Conservation (phyloP, 2,888 invertebrate species). For the Hirtodrosophila duncani region DNA sequence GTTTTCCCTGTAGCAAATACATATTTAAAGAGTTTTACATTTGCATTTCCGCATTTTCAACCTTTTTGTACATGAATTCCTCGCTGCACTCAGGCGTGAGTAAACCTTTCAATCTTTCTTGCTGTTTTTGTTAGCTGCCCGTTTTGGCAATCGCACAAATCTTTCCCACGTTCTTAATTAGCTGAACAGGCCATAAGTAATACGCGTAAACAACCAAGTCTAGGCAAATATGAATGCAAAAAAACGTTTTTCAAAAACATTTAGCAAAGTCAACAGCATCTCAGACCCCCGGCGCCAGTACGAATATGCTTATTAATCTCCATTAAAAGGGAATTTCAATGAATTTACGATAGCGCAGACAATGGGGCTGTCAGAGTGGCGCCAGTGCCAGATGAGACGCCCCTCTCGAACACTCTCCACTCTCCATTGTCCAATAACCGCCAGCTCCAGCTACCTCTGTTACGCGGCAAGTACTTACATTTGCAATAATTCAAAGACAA, state of each 20-base stretch:
- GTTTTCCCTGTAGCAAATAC: too few species aligned
- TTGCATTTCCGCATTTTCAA: too few species aligned
- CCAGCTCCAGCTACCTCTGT: constrained; percentile 47
- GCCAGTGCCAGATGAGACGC: constrained; percentile 48
- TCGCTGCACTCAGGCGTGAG: too few species aligned
- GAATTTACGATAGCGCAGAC: constrained; percentile 55
- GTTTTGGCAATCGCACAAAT: background rate
- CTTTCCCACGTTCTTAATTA: constrained; percentile 67
- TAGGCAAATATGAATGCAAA: constrained; percentile 46
- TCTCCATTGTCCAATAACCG: constrained; percentile 20
- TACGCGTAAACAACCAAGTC: constrained; percentile 25
- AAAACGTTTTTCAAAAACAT: constrained; percentile 54
- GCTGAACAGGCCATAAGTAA: constrained; percentile 20
- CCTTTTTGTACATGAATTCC: too few species aligned
- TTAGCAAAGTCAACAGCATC: constrained; percentile 64
- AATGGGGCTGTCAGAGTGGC: constrained; percentile 45
- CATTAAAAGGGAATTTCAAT: constrained; percentile 75
- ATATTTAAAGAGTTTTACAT: too few species aligned
- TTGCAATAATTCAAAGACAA: constrained; percentile 68
- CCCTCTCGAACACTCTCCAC: constrained; percentile 8
- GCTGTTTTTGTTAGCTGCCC: too few species aligned
- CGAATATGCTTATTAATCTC: constrained; percentile 61
- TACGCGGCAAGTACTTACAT: constrained; percentile 59
- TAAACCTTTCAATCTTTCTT: too few species aligned
- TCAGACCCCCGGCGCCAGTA: constrained; percentile 2